Percentiles rank a stretch among this genome's conserved stretches.
Evolutionary conservation across 2,888 invertebrate genomes (phyloP).

Genomic region (Melipona bicolor): DNA sequence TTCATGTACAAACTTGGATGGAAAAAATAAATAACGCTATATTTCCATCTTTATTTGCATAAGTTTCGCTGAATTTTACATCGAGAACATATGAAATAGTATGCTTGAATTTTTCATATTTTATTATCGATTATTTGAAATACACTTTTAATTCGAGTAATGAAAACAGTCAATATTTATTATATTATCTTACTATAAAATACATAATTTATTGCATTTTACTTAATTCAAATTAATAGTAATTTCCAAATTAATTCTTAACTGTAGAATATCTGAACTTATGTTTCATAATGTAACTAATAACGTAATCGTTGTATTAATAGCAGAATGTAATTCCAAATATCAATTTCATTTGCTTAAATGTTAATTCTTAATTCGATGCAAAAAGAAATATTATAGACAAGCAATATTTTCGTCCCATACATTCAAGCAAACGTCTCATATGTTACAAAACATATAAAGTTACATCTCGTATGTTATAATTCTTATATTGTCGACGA

Average conservation of each 20-base stretch:
- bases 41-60: neutral
- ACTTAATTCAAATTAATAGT: no score
- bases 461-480: neutral
- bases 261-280: neutral
- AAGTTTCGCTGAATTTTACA: neutral
- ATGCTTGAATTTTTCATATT: neutral
- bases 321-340: neutral
- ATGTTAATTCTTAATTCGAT: neutral
- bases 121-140: no score
- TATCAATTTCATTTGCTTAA: neutral
- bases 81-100: neutral
- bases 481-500: neutral
- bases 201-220: slow-evolving; percentile 4
- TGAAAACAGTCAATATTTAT: neutral
- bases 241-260: no score
- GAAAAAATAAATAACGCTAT: neutral
- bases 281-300: neutral
- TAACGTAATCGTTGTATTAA: no score
- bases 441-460: no score
- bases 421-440: neutral
- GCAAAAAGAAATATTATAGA: neutral
- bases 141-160: no score
- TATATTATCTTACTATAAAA: neutral
- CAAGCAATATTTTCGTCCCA: neutral
- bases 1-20: neutral